Conservation (phyloP, 2,888 invertebrate genomes). For the Rhogogaster chlorosoma region DNA sequence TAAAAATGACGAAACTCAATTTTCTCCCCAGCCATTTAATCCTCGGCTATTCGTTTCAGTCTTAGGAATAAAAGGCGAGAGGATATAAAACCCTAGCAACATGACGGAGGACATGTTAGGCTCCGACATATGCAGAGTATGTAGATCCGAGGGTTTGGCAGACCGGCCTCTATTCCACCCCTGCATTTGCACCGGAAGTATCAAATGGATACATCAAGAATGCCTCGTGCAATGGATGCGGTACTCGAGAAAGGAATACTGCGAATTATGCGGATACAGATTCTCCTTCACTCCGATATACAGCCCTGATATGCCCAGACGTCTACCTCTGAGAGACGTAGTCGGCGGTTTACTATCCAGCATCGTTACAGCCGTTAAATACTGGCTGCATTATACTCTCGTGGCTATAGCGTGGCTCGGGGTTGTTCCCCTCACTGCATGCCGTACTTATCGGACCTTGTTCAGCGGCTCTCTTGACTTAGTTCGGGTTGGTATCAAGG, state of each 20-base stretch:
- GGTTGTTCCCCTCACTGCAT: conserved; percentile 96
- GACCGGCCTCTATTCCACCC: conserved; percentile 98
- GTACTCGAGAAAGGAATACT: conserved; percentile 98
- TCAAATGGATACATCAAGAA: conserved; percentile 99
- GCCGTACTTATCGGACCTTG: conserved; percentile 95
- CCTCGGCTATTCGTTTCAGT: neutral
- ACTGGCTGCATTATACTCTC: conserved; percentile 98
- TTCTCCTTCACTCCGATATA: conserved; percentile 99
- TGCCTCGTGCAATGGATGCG: conserved; percentile 99
- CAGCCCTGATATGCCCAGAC: conserved; percentile 99
- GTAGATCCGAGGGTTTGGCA: conserved; percentile 94
- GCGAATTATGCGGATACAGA: conserved; percentile 98
- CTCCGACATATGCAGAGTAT: conserved; percentile 98
- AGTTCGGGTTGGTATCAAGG: conserved; percentile 77
- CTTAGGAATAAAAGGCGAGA: neutral
- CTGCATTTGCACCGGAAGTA: conserved; percentile 99
- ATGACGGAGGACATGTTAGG: conserved; percentile 81
- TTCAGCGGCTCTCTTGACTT: conserved; percentile 95
- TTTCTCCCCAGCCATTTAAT: neutral
- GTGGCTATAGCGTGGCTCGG: conserved; percentile 99
- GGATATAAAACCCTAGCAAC: conserved; percentile 60
- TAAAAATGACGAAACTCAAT: neutral
- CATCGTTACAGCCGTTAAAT: conserved; percentile 94
- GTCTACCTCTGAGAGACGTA: conserved; percentile 95
- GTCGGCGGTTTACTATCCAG: conserved; percentile 94